Evolutionary conservation across 1,140 invertebrate species (phyloP), one percentile per base, ranked within the genome.

Genomic region (Lepidurus packardi): DNA sequence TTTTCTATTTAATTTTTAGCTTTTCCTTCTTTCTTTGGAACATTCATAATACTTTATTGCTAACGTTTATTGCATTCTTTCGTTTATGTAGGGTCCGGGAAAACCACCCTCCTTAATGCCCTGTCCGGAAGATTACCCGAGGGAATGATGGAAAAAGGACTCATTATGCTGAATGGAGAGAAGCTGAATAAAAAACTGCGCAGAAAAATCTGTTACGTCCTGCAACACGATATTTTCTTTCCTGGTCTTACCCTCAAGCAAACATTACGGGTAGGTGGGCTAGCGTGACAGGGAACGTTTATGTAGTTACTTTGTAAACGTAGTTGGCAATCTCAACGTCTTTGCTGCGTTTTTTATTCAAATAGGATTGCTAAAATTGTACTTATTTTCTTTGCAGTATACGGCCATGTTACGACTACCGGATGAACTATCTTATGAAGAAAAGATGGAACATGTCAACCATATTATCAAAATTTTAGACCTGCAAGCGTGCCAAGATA

Each of bases 191-290:
- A 94, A 82, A 85, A 91, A 82, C 91, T 91, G 87, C 90, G 91
- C 78, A 85, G 92, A 78, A 89, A 90, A 82, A 93, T 95, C 78
- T 92, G 92, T 81, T 95, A 94, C 84, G 93, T 94, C 24, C 87
- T 94, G 65, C 93, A 95, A 83, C 90, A 94, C 83, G 93, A 94
- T 82, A 90, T 93, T 79, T 94, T 94, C 85, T 94, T 94, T 83
- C 89, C 92, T 8, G 91, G 92, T 83, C 87, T 95, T 79, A 94
- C 92, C 1, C 86, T 94, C 21, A 86, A 90, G 78, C 92, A 94
- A 85, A 94, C 93, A 0, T 86, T 94, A 76, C 89, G 91, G 84
- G 90, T 91, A 84, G 86, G 85, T 84, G 74, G 42, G 25, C 73
- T 77, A 13, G 25, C 34, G 34, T 34, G 34, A 34, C 34, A 34